Conservation (phyloP, 2,113 vertebrate genomes). For the Sylvilagus bachmani region DNA sequence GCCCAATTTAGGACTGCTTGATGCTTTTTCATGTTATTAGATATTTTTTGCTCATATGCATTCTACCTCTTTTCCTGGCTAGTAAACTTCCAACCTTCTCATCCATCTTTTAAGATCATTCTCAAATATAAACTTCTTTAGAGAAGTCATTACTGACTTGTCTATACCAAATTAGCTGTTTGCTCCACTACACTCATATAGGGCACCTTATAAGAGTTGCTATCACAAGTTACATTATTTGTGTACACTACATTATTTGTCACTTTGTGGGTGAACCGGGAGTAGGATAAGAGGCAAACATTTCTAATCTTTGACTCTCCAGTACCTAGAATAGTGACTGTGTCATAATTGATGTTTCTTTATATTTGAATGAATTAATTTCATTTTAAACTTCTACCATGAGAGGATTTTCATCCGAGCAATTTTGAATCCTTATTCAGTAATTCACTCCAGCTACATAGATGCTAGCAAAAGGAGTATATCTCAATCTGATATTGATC, state of each 20-base stretch:
- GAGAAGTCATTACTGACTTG: neutral
- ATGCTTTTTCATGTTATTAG: neutral
- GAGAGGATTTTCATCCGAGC: conserved; percentile 33
- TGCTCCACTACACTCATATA: too few relatives aligned
- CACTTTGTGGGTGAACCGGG: neutral
- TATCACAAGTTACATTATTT: neutral
- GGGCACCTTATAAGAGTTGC: neutral
- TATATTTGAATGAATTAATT: conserved; percentile 48
- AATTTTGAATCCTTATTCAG: conserved; percentile 22
- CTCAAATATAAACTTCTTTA: neutral
- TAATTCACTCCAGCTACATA: neutral
- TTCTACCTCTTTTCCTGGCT: neutral
- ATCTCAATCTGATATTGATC: conserved; percentile 59
- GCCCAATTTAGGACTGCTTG: neutral
- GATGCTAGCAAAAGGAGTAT: neutral
- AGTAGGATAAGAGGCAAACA: neutral
- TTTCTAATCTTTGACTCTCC: neutral
- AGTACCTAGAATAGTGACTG: neutral
- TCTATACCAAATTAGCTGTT: neutral
- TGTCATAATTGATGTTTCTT: neutral
- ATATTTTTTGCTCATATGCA: neutral
- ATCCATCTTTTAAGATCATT: neutral
- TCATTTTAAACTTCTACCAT: conserved; percentile 35
- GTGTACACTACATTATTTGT: neutral
- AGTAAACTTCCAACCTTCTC: neutral